A percentile compares a stretch with the other conserved stretches of the same genome.
phyloP scores from a whole-genome alignment of 53 echinoderm and acorn worm species.

The Hippasteria phrygiana region DNA sequence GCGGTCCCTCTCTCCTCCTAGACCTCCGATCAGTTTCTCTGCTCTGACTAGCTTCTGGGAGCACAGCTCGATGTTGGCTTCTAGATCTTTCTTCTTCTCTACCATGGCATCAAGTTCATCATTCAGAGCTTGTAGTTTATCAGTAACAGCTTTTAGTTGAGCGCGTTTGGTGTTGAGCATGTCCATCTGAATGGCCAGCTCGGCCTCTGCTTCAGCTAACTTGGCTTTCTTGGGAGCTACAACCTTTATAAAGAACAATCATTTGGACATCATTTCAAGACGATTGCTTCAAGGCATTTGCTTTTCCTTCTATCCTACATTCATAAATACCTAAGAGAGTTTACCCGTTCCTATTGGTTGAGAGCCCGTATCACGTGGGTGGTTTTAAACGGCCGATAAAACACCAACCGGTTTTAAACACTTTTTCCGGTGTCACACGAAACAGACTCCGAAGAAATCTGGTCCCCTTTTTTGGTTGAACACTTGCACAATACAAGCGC shows the following conservation, averaged over 20 bases:
- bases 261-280: neutral
- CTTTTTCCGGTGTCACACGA: too few relatives aligned
- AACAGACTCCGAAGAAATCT: too few relatives aligned
- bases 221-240: constrained; percentile 97
- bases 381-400: too few relatives aligned
- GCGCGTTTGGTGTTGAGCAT: constrained; percentile 94
- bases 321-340: too few relatives aligned
- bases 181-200: constrained; percentile 95
- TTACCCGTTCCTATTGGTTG: too few relatives aligned
- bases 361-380: too few relatives aligned
- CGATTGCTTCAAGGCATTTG: too few relatives aligned
- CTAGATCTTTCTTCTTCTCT: constrained; percentile 94
- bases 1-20: constrained; percentile 96
- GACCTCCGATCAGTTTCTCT: constrained; percentile 97
- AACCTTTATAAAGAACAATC: constrained; percentile 61
- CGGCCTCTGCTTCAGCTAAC: constrained; percentile 89
- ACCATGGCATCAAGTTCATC: constrained; percentile 95
- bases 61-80: constrained; percentile 97
- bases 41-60: constrained; percentile 96
- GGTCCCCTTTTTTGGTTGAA: too few relatives aligned
- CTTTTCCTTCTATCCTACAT: too few relatives aligned
- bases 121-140: constrained; percentile 91
- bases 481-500: too few relatives aligned
- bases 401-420: too few relatives aligned
- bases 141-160: constrained; percentile 91